Conservation (phyloP, 2,888 invertebrate genomes). For the Acrobasis repandana region DNA sequence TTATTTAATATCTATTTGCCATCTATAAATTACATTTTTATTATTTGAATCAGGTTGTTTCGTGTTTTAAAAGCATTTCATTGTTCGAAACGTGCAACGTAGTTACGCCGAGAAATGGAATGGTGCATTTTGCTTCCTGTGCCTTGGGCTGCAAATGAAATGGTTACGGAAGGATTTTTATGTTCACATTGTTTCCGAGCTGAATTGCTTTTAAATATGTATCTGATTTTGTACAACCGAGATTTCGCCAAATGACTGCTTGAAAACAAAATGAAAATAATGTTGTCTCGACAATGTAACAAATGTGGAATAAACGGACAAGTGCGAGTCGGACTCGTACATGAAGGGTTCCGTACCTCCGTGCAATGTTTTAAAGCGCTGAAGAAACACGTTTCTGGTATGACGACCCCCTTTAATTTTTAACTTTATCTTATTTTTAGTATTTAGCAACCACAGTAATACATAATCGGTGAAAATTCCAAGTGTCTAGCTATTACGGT, state of each 20-base stretch:
- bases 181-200: conserved; percentile 50
- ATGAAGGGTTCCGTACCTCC: too few relatives aligned
- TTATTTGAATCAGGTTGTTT: conserved; percentile 68
- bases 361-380: too few relatives aligned
- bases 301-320: not conserved
- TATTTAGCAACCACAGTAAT: too few relatives aligned
- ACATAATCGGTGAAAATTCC: too few relatives aligned
- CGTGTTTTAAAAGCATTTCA: conserved; percentile 80
- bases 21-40: conserved; percentile 55
- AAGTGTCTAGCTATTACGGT: too few relatives aligned
- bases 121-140: conserved; percentile 70
- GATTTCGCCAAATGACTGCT: conserved; percentile 3
- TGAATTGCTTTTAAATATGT: conserved; percentile 39
- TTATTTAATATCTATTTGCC: conserved; percentile 1
- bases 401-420: too few relatives aligned
- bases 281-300: not conserved
- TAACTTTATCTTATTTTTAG: too few relatives aligned
- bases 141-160: conserved; percentile 75
- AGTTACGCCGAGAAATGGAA: conserved; percentile 75
- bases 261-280: conserved; percentile 7
- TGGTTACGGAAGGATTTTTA: conserved; percentile 62
- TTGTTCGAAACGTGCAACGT: conserved; percentile 73
- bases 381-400: too few relatives aligned
- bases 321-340: too few relatives aligned
- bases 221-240: conserved; percentile 23